These are phyloP conservation scores for Automeris io DNA, from an alignment of 2,888 invertebrate species.

Conservation along the genomic window DNA sequence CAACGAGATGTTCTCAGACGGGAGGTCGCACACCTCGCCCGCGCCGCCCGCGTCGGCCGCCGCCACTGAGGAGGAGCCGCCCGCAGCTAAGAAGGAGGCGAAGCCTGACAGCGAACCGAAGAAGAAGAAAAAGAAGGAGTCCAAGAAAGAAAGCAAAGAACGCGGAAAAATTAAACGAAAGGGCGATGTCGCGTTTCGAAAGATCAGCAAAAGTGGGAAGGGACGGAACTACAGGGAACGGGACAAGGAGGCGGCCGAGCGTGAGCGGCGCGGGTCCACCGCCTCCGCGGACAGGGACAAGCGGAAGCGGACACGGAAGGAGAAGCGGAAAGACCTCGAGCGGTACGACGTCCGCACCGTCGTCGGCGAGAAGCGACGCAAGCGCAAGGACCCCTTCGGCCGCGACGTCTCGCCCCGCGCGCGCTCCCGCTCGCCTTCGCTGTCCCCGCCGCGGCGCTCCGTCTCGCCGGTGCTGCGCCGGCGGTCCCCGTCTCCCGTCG, in stretches of 20 bases:
- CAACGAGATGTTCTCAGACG: slow-evolving; percentile 79
- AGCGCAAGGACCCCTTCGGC: slow-evolving; percentile 86
- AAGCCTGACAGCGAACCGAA: slow-evolving; percentile 38
- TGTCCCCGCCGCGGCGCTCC: slow-evolving; percentile 21
- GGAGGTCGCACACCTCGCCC: slow-evolving; percentile 47
- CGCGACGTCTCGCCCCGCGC: slow-evolving; percentile 77
- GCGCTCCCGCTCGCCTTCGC: slow-evolving; percentile 19
- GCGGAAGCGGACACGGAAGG: slow-evolving; percentile 55
- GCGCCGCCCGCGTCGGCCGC: slow-evolving; percentile 52
- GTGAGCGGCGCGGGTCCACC: slow-evolving; percentile 23
- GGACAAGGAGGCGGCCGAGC: slow-evolving; percentile 38
- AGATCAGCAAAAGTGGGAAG: slow-evolving; percentile 81
- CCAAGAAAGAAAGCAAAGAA: slow-evolving; percentile 66
- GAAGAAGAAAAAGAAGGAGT: slow-evolving; percentile 73
- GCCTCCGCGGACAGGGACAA: slow-evolving; percentile 37
- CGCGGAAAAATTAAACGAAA: slow-evolving; percentile 64
- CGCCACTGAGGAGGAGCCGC: slow-evolving; percentile 77
- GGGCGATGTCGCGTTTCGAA: slow-evolving; percentile 83
- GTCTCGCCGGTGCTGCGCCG: slow-evolving; percentile 25
- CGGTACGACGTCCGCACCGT: slow-evolving; percentile 89
- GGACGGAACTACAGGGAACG: slow-evolving; percentile 85
- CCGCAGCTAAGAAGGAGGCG: slow-evolving; percentile 61
- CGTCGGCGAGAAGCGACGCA: slow-evolving; percentile 81
- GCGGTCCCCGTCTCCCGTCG: slow-evolving; percentile 31
- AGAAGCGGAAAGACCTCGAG: slow-evolving; percentile 86